These are phyloP conservation scores for Cinara cedri DNA, from an alignment of 2,888 invertebrate genomes.

Conservation along the genomic window DNA sequence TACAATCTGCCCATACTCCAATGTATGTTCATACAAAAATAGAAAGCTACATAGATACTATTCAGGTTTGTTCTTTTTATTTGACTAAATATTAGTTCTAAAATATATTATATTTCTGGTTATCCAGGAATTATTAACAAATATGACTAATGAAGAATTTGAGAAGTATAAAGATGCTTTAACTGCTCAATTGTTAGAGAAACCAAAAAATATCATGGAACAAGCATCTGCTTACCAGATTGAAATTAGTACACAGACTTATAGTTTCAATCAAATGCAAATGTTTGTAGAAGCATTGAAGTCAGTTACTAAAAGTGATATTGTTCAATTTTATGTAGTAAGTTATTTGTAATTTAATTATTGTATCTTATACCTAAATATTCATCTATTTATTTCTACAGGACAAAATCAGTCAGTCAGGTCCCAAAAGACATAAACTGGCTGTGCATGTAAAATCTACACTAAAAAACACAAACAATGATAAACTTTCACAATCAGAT, in stretches of 20 bases:
- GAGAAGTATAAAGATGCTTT: slow-evolving; percentile 81
- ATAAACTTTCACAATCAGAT: too few relatives aligned
- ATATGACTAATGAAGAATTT: slow-evolving; percentile 82
- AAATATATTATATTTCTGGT: slow-evolving; percentile 40
- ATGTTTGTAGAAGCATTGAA: slow-evolving; percentile 83
- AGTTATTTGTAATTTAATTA: slow-evolving; percentile 57
- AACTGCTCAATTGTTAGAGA: slow-evolving; percentile 81
- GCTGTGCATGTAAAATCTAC: slow-evolving; percentile 78
- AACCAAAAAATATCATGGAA: slow-evolving; percentile 82
- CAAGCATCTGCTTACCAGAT: slow-evolving; percentile 78
- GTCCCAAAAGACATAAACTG: slow-evolving; percentile 73
- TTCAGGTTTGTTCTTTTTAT: slow-evolving; percentile 69
- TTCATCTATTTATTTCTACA: slow-evolving; percentile 62
- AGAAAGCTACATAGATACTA: slow-evolving; percentile 81
- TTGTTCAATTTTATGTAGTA: slow-evolving; percentile 82
- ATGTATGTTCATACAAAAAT: slow-evolving; percentile 83
- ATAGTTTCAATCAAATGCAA: slow-evolving; percentile 87
- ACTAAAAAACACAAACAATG: slow-evolving; percentile 63
- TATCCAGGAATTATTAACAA: slow-evolving; percentile 71
- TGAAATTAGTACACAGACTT: slow-evolving; percentile 82
- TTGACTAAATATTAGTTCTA: slow-evolving; percentile 1
- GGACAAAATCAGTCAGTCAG: slow-evolving; percentile 70
- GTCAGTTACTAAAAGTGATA: slow-evolving; percentile 78
- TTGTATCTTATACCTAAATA: background rate
- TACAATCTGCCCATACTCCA: slow-evolving; percentile 83